Conservation (phyloP, 53 echinoderm and acorn worm species). For the Astropecten irregularis region DNA sequence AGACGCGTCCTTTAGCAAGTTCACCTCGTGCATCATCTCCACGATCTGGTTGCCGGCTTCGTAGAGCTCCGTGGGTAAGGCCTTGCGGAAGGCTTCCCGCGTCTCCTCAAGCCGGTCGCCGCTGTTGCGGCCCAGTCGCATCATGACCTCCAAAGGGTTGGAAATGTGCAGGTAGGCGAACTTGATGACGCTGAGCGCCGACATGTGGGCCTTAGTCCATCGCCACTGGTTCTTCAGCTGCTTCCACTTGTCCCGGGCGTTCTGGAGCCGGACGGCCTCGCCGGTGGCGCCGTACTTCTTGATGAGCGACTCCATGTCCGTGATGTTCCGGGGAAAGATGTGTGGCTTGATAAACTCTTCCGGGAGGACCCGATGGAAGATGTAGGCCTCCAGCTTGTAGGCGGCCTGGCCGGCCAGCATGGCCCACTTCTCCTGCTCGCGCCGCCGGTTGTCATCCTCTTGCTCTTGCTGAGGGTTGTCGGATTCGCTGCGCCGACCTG, state of each 20-base stretch:
- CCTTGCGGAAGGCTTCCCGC: slow-evolving; percentile 72
- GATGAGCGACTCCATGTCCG: slow-evolving; percentile 90
- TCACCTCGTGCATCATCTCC: slow-evolving; percentile 77
- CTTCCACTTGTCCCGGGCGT: slow-evolving; percentile 90
- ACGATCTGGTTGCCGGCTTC: slow-evolving; percentile 83
- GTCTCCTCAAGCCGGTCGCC: slow-evolving; percentile 84
- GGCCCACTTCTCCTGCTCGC: slow-evolving; percentile 97
- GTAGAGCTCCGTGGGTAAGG: slow-evolving; percentile 76
- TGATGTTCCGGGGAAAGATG: slow-evolving; percentile 93
- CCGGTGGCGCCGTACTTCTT: slow-evolving; percentile 78
- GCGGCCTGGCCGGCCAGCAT: slow-evolving; percentile 98
- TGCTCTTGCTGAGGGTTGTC: neutral
- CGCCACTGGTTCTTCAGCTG: slow-evolving; percentile 76
- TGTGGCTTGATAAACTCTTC: slow-evolving; percentile 95
- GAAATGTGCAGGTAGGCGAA: slow-evolving; percentile 95
- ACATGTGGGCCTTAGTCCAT: slow-evolving; percentile 84
- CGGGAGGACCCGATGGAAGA: slow-evolving; percentile 90
- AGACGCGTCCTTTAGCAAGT: slow-evolving; percentile 61
- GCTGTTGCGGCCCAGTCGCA: slow-evolving; percentile 82
- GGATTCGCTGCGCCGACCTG: neutral
- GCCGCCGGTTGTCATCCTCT: slow-evolving; percentile 83
- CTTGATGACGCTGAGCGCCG: slow-evolving; percentile 73
- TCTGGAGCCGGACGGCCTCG: slow-evolving; percentile 75
- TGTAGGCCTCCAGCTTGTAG: slow-evolving; percentile 90
- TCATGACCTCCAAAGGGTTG: slow-evolving; percentile 95